These are phyloP conservation scores for Dioctria linearis DNA, from an alignment of 2,888 invertebrate species.

Conservation along the genomic window DNA sequence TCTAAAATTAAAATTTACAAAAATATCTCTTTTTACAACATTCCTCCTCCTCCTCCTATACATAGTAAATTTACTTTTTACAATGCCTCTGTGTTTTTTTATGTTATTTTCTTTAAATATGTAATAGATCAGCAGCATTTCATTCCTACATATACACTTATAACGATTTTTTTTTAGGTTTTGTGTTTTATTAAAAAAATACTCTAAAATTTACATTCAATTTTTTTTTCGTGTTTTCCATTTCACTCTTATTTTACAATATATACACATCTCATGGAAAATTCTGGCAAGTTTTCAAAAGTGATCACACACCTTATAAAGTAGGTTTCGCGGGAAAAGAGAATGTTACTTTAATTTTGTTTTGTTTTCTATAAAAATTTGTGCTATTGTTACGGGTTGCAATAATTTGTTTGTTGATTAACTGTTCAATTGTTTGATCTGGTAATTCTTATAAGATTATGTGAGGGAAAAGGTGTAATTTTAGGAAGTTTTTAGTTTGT, in stretches of 20 bases:
- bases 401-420: no score
- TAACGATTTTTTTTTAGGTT: conserved; percentile 25
- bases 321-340: background rate
- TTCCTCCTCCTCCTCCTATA: background rate
- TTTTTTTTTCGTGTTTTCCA: conserved; percentile 4
- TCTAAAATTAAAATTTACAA: conserved; percentile 34
- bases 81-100: conserved; percentile 16
- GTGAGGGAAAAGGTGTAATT: no score
- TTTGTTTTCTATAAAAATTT: conserved; percentile 12
- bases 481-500: no score
- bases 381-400: background rate
- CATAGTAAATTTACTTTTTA: conserved; percentile 38
- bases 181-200: conserved; percentile 45
- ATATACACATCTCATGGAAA: conserved; percentile 41
- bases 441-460: no score
- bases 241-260: conserved; percentile 38
- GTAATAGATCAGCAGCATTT: conserved; percentile 18
- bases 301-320: conserved; percentile 37
- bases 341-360: background rate
- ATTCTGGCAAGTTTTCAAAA: conserved; percentile 37
- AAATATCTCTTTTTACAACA: conserved; percentile 40
- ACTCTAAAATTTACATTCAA: conserved; percentile 6
- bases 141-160: conserved; percentile 35
- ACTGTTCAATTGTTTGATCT: no score
- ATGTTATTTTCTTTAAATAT: background rate